These are phyloP conservation scores for Gambelia wislizenii DNA, from an alignment of 2,797 vertebrate species.

Conservation along the genomic window DNA sequence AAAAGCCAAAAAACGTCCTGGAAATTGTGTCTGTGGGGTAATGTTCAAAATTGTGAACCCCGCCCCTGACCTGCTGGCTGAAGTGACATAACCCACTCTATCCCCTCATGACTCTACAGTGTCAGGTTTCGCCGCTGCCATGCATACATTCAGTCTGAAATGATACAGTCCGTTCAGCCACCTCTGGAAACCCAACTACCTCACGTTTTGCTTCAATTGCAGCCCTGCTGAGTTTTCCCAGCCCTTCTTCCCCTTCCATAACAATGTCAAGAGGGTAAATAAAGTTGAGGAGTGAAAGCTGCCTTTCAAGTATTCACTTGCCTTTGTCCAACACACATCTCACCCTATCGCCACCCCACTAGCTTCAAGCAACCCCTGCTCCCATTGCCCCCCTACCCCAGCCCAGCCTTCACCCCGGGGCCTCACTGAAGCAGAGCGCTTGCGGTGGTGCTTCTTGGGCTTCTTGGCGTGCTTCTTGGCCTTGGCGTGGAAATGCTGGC, in stretches of 20 bases:
- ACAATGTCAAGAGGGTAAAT: not conserved
- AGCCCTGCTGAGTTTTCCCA: not conserved
- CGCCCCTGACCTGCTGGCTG: not conserved
- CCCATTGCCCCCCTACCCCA: not conserved
- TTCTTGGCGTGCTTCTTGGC: conserved; percentile 78
- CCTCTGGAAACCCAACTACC: not conserved
- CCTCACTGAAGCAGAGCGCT: conserved; percentile 77
- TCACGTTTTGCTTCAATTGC: too few relatives aligned
- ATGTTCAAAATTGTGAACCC: too few relatives aligned
- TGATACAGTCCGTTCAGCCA: not conserved
- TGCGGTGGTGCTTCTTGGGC: conserved; percentile 79
- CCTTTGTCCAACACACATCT: not conserved
- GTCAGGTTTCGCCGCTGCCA: not conserved
- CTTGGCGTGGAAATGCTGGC: conserved; percentile 78
- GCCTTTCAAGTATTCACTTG: not conserved
- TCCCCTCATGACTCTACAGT: not conserved
- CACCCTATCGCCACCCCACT: not conserved
- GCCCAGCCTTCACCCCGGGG: not conserved
- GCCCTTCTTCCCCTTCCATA: not conserved
- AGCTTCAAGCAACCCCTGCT: not conserved
- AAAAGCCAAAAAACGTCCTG: not conserved
- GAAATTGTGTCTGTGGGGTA: not conserved
- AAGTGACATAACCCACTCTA: not conserved
- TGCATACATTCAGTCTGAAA: not conserved
- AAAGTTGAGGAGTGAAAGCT: not conserved